Percentiles rank a stretch among this genome's conserved stretches.
These are phyloP conservation scores for Hippocampus barbouri DNA, from an alignment of 2,113 vertebrate genomes.

Conservation along the genomic window DNA sequence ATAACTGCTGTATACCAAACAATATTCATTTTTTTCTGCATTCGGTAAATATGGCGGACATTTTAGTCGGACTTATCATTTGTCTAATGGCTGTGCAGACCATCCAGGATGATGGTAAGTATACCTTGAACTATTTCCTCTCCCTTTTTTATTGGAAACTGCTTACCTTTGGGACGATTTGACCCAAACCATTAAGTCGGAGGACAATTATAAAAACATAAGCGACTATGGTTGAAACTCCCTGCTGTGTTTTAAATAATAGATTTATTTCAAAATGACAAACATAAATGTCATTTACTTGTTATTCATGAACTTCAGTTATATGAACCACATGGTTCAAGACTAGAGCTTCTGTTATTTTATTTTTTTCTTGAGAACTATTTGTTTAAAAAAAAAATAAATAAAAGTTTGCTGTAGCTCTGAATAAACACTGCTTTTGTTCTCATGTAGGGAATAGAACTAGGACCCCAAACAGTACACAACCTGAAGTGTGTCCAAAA, in stretches of 20 bases:
- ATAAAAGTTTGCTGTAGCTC: neutral
- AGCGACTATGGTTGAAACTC: neutral
- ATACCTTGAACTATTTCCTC: neutral
- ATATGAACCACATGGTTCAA: neutral
- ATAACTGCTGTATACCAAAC: slow-evolving; percentile 3
- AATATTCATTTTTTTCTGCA: neutral
- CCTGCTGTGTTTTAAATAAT: neutral
- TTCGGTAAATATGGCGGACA: slow-evolving; percentile 32
- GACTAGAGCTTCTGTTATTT: neutral
- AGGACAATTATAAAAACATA: neutral
- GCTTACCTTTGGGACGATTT: neutral
- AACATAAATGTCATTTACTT: neutral
- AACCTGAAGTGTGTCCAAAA: slow-evolving; percentile 36
- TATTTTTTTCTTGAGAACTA: neutral
- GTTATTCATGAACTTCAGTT: neutral
- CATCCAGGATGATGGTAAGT: slow-evolving; percentile 58
- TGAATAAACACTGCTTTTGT: slow-evolving; percentile 3
- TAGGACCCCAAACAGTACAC: neutral
- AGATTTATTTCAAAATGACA: neutral
- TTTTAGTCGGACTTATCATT: slow-evolving; percentile 50
- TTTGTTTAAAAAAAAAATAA: neutral
- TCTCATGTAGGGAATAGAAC: slow-evolving; percentile 40
- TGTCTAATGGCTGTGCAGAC: slow-evolving; percentile 47
- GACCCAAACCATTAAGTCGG: neutral
- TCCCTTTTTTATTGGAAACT: neutral